These are phyloP conservation scores for Riparia riparia DNA, from an alignment of 2,113 vertebrate species.

Conservation along the genomic window DNA sequence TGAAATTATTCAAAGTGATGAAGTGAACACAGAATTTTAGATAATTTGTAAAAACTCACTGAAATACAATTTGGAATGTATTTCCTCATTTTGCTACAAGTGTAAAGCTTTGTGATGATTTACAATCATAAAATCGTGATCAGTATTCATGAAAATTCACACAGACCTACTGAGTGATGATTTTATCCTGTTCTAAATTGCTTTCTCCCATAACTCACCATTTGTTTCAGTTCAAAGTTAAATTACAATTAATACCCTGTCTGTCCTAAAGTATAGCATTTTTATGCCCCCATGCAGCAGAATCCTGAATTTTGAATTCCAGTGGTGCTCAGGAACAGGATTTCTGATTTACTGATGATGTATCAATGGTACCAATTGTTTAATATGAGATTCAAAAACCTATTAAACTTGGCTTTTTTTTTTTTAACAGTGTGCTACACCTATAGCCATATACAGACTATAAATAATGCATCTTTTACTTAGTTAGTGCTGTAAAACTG, in stretches of 20 bases:
- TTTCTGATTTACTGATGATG: not conserved
- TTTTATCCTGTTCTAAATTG: not conserved
- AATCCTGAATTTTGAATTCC: not conserved
- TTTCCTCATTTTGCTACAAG: not conserved
- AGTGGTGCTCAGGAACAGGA: not conserved
- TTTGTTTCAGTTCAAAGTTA: conserved; percentile 23
- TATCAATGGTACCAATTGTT: not conserved
- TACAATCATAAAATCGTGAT: not conserved
- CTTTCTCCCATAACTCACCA: not conserved
- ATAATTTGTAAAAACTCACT: not conserved
- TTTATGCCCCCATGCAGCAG: not conserved
- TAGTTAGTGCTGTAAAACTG: not conserved
- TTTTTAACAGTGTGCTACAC: not conserved
- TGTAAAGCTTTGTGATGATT: not conserved
- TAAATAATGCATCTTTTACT: not conserved
- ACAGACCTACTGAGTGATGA: not conserved
- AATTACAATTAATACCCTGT: not conserved
- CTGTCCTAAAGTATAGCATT: not conserved
- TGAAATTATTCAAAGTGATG: not conserved
- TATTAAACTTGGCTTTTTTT: not conserved
- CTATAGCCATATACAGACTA: not conserved
- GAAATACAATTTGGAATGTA: not conserved
- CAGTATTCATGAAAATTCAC: not conserved
- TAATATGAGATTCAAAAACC: not conserved
- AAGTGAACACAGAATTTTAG: not conserved